phyloP scores from a whole-genome alignment of 1,140 invertebrate species.

The Myzus persicae region DNA sequence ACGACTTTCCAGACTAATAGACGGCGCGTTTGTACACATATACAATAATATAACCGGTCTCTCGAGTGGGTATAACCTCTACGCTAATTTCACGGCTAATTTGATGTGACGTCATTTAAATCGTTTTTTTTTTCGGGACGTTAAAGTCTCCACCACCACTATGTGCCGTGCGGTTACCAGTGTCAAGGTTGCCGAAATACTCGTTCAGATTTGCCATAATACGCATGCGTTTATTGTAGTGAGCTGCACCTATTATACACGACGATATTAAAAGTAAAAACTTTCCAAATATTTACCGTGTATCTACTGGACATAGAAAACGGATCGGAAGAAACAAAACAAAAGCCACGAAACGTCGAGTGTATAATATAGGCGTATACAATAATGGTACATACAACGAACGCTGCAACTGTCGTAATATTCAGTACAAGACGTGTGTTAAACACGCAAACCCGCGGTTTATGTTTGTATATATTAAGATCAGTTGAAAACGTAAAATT shows the following conservation, averaged over 20 bases:
- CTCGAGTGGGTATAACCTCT: slow-evolving; percentile 27
- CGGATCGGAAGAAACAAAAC: background rate
- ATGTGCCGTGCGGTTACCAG: background rate
- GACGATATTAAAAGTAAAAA: too few species aligned
- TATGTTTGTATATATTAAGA: background rate
- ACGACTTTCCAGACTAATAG: slow-evolving; percentile 24
- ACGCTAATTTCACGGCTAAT: slow-evolving; percentile 49
- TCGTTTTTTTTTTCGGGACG: background rate
- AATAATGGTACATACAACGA: too few species aligned
- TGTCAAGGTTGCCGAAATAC: background rate
- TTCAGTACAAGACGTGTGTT: background rate
- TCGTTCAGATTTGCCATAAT: background rate
- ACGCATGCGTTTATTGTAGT: background rate
- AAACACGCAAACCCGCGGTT: background rate
- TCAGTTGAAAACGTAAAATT: background rate
- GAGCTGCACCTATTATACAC: background rate
- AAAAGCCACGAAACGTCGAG: background rate
- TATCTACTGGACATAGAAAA: background rate
- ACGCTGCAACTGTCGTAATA: background rate
- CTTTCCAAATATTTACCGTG: background rate
- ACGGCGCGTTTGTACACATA: background rate
- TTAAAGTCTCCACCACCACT: slow-evolving; percentile 26
- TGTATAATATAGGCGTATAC: background rate
- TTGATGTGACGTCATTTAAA: slow-evolving; percentile 34
- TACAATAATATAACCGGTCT: slow-evolving; percentile 27